Base-by-base conservation (phyloP, 2,113 vertebrate species). In the Danionella cerebrum region DNA sequence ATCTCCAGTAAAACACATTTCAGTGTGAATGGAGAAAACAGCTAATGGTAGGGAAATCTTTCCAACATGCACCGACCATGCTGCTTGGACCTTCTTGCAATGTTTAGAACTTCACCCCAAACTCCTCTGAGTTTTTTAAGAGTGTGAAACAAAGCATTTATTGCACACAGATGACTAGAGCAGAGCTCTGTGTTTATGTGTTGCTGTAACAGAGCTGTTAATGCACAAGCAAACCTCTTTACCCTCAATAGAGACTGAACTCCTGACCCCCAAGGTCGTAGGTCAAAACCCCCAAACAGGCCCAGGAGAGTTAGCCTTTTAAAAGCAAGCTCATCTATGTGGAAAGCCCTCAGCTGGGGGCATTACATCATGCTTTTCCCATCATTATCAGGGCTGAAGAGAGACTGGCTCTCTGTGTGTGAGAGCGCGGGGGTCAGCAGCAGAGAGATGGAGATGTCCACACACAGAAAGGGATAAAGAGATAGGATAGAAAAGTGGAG, bases 301-400 rank as follows among this genome's bases (percentile, higher is more conserved):
- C 19, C 39, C 67, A 54, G n/a, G 29, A 62, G 54, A 39, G 54
- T 66, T 66, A 44, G 39, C 63, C 50, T 38, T 71, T 75, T 67
- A 62, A 67, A 52, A 45, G 52, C 55, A 50, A 44, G 10, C 73
- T 59, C 36, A 59, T 71, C 63, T 71, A 39, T 67, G 68, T 69
- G 6, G 6, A 71, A 65, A 75, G 45, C 73, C 60, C 9, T 59
- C 39, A 35, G 65, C 54, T 67, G 68, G 68, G 63, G 70, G 66
- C 55, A 63, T 71, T 75, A 71, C 64, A 63, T 75, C 50, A 71
- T 57, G 48, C 50, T 53, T 67, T 75, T 71, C 68, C 55, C 73
- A 71, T 67, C 63, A 67, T 70, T 50, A 71, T 67, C 65, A 45
- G 16, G 41, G 33, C 11, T 36, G n/a, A 22, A 16, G n/a, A 60